These are phyloP conservation scores for Cottoperca gobio DNA, from an alignment of 2,797 vertebrate species.

Conservation along the genomic window DNA sequence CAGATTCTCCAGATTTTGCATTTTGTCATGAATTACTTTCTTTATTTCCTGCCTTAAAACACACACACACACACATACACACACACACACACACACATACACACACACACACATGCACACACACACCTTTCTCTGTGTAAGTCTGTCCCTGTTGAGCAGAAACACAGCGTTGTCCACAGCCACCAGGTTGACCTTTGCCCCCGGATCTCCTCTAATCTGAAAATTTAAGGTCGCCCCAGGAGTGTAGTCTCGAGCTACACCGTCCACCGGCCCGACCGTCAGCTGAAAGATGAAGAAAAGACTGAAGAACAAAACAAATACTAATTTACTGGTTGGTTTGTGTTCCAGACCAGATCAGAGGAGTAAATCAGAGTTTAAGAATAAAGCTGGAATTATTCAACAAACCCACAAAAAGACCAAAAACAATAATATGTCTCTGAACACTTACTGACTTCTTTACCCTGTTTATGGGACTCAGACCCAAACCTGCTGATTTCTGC, in stretches of 20 bases:
- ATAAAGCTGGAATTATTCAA: background rate
- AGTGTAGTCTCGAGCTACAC: slow-evolving; percentile 3
- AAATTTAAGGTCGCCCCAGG: slow-evolving; percentile 75
- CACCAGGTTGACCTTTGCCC: slow-evolving; percentile 84
- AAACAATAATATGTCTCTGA: background rate
- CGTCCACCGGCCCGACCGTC: slow-evolving; percentile 53
- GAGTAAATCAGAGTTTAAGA: background rate
- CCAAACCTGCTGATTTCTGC: background rate
- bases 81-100: slow-evolving; percentile 63
- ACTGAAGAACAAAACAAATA: background rate
- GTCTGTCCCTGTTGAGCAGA: slow-evolving; percentile 81
- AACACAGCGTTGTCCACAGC: slow-evolving; percentile 88
- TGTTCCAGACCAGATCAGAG: background rate
- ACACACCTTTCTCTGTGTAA: slow-evolving; percentile 87
- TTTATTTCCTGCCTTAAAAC: background rate
- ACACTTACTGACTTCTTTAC: background rate
- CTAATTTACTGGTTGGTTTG: background rate
- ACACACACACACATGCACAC: slow-evolving; percentile 52
- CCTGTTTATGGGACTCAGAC: background rate
- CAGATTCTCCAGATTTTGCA: too few species aligned
- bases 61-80: slow-evolving; percentile 58
- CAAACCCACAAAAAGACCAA: background rate
- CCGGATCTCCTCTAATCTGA: slow-evolving; percentile 81
- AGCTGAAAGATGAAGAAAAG: slow-evolving; percentile 59
- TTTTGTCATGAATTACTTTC: too few species aligned